phyloP scores from a whole-genome alignment of 2,888 invertebrate genomes.

The Seladonia tumulorum region DNA sequence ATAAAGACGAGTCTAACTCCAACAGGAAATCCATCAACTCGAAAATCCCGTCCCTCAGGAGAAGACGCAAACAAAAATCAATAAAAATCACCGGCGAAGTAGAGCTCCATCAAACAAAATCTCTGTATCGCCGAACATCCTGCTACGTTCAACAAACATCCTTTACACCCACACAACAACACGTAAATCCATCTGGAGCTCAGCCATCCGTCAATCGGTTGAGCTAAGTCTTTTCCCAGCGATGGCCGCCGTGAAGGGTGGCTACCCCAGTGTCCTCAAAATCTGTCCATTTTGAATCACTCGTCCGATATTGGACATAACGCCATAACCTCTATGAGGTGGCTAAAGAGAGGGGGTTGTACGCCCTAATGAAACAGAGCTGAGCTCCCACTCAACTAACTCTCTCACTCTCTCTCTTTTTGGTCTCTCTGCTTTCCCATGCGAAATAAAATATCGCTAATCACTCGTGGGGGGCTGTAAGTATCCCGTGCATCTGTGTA shows the following conservation, averaged over 20 bases:
- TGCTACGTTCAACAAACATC: neutral
- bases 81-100: neutral
- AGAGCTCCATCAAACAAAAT: neutral
- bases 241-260: neutral
- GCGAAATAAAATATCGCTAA: constrained; percentile 85
- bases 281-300: constrained; percentile 74
- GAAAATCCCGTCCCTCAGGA: neutral
- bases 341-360: constrained; percentile 32
- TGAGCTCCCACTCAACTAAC: constrained; percentile 84
- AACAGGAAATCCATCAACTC: neutral
- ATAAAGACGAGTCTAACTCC: neutral
- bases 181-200: neutral
- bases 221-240: constrained; percentile 9
- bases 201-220: neutral
- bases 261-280: constrained; percentile 41
- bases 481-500: constrained; percentile 75
- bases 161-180: neutral
- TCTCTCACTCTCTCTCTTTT: constrained; percentile 76
- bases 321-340: constrained; percentile 68
- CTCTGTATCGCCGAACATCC: neutral
- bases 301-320: constrained; percentile 78
- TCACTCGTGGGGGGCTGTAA: constrained; percentile 82
- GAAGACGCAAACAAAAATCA: neutral
- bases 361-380: constrained; percentile 81
- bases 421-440: constrained; percentile 84